A percentile compares a stretch with the other conserved stretches of the same genome.
phyloP scores from a whole-genome alignment of 2,797 vertebrate species.

The Hippoglossus hippoglossus region DNA sequence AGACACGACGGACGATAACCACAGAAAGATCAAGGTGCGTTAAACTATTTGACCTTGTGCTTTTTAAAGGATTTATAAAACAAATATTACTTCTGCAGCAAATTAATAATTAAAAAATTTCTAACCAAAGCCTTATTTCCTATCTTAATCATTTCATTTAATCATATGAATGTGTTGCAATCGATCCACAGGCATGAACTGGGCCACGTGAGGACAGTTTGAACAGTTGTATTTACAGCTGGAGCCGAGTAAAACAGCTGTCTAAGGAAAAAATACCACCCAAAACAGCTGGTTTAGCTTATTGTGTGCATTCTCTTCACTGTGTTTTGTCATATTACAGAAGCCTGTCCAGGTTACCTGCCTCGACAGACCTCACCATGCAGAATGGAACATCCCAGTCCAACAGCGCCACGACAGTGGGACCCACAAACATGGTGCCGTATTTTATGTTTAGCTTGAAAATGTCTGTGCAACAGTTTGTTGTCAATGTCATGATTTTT shows the following conservation, averaged over 20 bases:
- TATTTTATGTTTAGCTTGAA: background rate
- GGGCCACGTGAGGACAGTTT: conserved; percentile 33
- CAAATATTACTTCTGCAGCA: background rate
- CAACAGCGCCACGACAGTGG: conserved; percentile 47
- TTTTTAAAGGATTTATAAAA: background rate
- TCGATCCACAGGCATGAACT: background rate
- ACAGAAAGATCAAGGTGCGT: conserved; percentile 82
- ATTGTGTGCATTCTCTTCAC: conserved; percentile 5
- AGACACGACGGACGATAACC: conserved; percentile 38
- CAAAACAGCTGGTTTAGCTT: conserved; percentile 23
- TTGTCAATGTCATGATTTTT: background rate
- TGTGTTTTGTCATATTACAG: conserved; percentile 61
- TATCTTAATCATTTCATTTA: no score
- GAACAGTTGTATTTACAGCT: conserved; percentile 25
- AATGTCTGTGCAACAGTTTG: background rate
- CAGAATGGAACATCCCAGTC: conserved; percentile 77
- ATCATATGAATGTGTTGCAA: conserved; percentile 5
- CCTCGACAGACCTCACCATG: conserved; percentile 57
- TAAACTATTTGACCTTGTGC: background rate
- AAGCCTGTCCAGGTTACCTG: conserved; percentile 80
- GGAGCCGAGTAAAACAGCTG: conserved; percentile 17
- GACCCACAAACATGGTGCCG: conserved; percentile 69
- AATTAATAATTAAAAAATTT: conserved; percentile 3
- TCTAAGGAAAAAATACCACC: background rate
- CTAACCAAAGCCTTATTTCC: conserved; percentile 1